Evolutionary conservation across 2,888 invertebrate species (phyloP).

Genomic region (Erpobdella octoculata): DNA sequence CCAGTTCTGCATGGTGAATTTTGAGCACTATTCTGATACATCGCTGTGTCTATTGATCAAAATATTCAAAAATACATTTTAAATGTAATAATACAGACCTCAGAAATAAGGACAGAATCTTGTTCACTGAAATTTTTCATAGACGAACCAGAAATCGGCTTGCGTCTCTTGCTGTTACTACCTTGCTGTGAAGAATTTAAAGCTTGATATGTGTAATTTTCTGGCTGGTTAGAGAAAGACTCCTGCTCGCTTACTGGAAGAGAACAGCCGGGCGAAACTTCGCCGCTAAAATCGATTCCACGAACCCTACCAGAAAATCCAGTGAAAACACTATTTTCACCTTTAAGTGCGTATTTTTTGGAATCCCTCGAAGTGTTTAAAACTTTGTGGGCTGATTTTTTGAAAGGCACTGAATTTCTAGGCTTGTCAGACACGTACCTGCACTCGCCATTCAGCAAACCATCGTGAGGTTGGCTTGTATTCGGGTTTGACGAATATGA

Average conservation of each 20-base stretch:
- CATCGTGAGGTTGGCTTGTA: background rate
- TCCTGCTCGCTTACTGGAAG: background rate
- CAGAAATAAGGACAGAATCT: constrained; percentile 8
- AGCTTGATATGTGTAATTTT: constrained; percentile 4
- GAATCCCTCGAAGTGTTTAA: background rate
- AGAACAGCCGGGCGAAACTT: background rate
- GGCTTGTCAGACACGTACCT: background rate
- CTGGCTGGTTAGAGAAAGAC: background rate
- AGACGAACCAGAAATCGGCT: background rate
- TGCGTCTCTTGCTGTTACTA: background rate
- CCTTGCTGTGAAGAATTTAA: background rate
- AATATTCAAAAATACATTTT: background rate
- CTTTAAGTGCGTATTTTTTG: background rate
- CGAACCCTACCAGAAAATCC: background rate
- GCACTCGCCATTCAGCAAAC: background rate
- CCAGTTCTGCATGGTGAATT: too few species aligned
- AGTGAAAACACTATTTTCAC: background rate
- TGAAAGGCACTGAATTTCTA: constrained; percentile 4
- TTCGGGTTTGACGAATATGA: background rate
- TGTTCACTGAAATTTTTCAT: background rate
- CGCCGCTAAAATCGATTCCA: background rate
- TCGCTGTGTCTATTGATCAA: background rate
- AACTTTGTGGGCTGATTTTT: background rate
- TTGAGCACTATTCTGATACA: too few species aligned
- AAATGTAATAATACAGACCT: too few species aligned